phyloP scores from a whole-genome alignment of 2,888 invertebrate species.

The Philhelius pedissequus region DNA sequence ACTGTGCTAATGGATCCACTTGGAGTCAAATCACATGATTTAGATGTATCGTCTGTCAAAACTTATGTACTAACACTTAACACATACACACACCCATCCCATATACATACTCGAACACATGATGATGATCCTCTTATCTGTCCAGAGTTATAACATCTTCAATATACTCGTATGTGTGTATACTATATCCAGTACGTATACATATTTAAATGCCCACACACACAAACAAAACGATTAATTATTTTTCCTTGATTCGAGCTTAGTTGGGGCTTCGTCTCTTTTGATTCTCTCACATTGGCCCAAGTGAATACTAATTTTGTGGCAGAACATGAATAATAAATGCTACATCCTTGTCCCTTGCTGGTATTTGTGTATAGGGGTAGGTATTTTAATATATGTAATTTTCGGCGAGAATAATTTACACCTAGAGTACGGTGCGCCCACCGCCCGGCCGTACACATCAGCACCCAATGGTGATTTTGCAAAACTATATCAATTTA shows the following conservation, averaged over 20 bases:
- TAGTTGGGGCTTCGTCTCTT: neutral
- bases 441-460: neutral
- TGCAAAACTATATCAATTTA: constrained; percentile 44
- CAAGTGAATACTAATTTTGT: constrained; percentile 22
- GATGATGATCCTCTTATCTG: neutral
- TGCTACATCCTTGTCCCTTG: constrained; percentile 28
- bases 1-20: constrained; percentile 28
- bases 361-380: neutral
- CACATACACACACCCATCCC: neutral
- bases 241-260: constrained; percentile 37
- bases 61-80: constrained; percentile 24
- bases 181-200: neutral
- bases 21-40: constrained; percentile 31
- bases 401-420: constrained; percentile 34
- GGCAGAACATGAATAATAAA: constrained; percentile 51
- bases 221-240: constrained; percentile 44
- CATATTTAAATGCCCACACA: constrained; percentile 1
- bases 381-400: constrained; percentile 45
- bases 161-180: no score
- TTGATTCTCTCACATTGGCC: constrained; percentile 1
- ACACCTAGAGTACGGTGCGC: neutral
- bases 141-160: neutral
- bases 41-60: constrained; percentile 24
- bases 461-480: neutral
- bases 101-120: neutral